Percentiles rank a stretch among this genome's conserved stretches.
phyloP scores from a whole-genome alignment of 2,888 invertebrate species.

The Heliconius charithonia region DNA sequence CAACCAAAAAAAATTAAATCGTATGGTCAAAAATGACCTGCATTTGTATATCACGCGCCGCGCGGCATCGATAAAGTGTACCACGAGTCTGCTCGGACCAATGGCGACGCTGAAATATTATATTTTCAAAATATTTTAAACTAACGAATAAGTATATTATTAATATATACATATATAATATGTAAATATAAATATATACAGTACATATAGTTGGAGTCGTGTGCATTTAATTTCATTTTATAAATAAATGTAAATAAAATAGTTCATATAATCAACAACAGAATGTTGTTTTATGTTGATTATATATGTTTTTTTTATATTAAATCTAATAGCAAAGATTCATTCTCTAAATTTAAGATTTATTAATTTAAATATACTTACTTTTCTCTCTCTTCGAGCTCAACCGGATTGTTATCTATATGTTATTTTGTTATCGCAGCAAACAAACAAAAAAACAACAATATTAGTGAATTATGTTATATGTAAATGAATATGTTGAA shows the following conservation, averaged over 20 bases:
- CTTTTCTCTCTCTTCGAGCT: conserved; percentile 93
- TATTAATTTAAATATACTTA: conserved; percentile 82
- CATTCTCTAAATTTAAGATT: conserved; percentile 39
- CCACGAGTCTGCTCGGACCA: conserved; percentile 84
- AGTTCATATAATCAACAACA: conserved; percentile 29
- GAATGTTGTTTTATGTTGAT: conserved; percentile 19
- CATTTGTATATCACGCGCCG: conserved; percentile 68
- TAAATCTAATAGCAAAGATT: conserved; percentile 27
- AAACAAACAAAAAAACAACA: conserved; percentile 70
- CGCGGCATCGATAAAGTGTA: conserved; percentile 81
- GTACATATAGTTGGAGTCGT: neutral
- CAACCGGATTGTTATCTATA: conserved; percentile 91
- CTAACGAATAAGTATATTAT: conserved; percentile 4
- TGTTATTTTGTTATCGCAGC: conserved; percentile 68
- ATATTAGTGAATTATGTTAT: conserved; percentile 43
- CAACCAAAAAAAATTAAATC: conserved; percentile 46
- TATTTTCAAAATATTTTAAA: conserved; percentile 29
- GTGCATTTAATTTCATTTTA: conserved; percentile 16
- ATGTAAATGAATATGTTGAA: conserved; percentile 7
- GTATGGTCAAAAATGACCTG: conserved; percentile 55
- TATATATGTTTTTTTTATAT: conserved; percentile 8
- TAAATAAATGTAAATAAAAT: conserved; percentile 14
- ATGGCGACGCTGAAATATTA: conserved; percentile 73
- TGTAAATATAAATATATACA: neutral
- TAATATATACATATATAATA: conserved; percentile 16